Conservation (phyloP, 2,113 vertebrate species). For the Neodon shergylaensis region DNA sequence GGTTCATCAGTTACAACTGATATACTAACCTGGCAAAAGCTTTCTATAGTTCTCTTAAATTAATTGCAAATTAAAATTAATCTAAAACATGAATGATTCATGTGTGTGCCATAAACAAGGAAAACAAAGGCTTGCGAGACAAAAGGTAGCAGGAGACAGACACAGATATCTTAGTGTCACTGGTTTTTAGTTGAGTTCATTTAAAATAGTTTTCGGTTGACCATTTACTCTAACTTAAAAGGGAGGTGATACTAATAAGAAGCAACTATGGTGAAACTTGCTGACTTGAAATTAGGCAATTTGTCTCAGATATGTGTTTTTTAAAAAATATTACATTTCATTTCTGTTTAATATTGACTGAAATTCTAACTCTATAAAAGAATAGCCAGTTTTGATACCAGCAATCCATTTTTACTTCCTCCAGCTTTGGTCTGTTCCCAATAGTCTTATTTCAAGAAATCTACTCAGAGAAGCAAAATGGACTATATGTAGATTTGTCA, state of each 20-base stretch:
- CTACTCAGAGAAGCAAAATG: background rate
- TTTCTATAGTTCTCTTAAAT: background rate
- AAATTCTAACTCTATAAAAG: background rate
- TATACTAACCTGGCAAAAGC: background rate
- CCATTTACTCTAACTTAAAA: background rate
- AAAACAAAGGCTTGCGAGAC: rapidly evolving
- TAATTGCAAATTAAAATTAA: background rate
- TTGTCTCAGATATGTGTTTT: background rate
- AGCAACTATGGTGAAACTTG: background rate
- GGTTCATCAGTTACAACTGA: background rate
- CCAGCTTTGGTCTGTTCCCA: background rate
- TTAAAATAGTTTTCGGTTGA: background rate
- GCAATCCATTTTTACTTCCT: background rate
- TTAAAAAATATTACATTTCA: background rate
- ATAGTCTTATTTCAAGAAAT: background rate
- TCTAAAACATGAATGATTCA: background rate
- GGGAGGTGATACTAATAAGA: background rate
- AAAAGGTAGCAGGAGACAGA: rapidly evolving
- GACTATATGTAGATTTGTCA: background rate
- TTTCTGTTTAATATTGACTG: conserved; percentile 12
- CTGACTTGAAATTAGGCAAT: background rate
- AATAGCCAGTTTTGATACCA: background rate
- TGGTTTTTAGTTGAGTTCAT: background rate
- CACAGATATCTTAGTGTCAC: background rate
- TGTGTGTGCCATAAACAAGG: background rate